Conservation (phyloP, 2,888 invertebrate genomes). For the Acleris holmiana region DNA sequence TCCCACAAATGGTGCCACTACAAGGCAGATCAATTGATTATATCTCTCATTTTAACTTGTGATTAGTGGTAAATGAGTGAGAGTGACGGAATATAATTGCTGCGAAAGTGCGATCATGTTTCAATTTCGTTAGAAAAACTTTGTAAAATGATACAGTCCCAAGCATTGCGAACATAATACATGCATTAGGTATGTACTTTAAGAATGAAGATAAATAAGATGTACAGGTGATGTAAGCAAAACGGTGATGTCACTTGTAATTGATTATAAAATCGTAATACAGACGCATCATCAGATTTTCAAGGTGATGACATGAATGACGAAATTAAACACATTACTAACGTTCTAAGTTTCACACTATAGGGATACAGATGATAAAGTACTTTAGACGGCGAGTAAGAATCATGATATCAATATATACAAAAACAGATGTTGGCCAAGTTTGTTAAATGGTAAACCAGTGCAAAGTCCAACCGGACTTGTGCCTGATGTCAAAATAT, state of each 20-base stretch:
- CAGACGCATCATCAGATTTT: neutral
- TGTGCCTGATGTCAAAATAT: constrained; percentile 10
- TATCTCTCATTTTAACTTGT: constrained; percentile 51
- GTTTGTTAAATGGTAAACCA: constrained; percentile 5
- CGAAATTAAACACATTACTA: neutral
- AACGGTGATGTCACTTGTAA: constrained; percentile 23
- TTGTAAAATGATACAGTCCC: constrained; percentile 24
- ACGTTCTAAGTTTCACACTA: no score
- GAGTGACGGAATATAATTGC: constrained; percentile 47
- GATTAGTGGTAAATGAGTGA: constrained; percentile 43
- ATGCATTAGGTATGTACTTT: neutral
- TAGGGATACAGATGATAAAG: neutral
- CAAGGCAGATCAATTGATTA: constrained; percentile 44
- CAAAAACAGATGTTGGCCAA: neutral
- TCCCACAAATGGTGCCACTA: constrained; percentile 55
- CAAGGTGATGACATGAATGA: no score
- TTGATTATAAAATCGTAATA: constrained; percentile 3
- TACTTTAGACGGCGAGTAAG: neutral
- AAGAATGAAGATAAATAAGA: constrained; percentile 5
- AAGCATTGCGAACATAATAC: constrained; percentile 1
- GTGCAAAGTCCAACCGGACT: neutral
- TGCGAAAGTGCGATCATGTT: constrained; percentile 48
- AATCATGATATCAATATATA: neutral
- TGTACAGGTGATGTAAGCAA: constrained; percentile 24
- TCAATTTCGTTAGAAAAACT: constrained; percentile 51